Evolutionary conservation across 2,888 invertebrate genomes (phyloP).

Genomic region (Apantesis nais): DNA sequence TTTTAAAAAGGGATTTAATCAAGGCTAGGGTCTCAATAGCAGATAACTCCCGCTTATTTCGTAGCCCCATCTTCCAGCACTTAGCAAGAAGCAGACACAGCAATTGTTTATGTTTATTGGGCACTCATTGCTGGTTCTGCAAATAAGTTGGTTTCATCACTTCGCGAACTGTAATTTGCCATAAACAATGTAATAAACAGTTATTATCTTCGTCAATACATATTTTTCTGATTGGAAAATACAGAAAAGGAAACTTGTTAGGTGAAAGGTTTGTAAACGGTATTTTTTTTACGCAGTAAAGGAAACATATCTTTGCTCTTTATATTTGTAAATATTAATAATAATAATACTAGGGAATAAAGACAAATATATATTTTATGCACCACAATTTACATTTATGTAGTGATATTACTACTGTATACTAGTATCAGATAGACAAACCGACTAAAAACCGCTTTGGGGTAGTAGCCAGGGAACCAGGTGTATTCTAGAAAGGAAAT

Average conservation of each 20-base stretch:
- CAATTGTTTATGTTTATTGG: conserved; percentile 79
- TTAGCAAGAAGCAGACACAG: conserved; percentile 64
- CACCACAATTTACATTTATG: not conserved
- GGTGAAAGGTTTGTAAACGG: conserved; percentile 9
- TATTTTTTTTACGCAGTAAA: conserved; percentile 2
- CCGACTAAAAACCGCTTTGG: no score
- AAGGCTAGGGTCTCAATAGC: not conserved
- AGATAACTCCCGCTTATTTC: conserved; percentile 14
- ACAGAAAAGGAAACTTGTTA: conserved; percentile 27
- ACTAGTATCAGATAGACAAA: no score
- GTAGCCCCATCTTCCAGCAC: conserved; percentile 46
- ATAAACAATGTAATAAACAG: conserved; percentile 58
- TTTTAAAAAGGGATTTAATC: not conserved
- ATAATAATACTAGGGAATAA: not conserved
- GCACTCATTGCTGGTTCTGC: conserved; percentile 71
- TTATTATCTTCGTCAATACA: conserved; percentile 47
- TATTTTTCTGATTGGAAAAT: conserved; percentile 36
- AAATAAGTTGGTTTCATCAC: conserved; percentile 69
- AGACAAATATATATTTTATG: not conserved
- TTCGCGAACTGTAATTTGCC: conserved; percentile 59
- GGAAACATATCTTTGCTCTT: not conserved
- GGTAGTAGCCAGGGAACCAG: no score
- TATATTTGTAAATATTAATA: not conserved
- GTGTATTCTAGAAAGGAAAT: no score
- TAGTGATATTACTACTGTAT: not conserved